A percentile compares a stretch with the other conserved stretches of the same genome.
phyloP scores from a whole-genome alignment of 2,113 vertebrate species.

The Xiphophorus couchianus region DNA sequence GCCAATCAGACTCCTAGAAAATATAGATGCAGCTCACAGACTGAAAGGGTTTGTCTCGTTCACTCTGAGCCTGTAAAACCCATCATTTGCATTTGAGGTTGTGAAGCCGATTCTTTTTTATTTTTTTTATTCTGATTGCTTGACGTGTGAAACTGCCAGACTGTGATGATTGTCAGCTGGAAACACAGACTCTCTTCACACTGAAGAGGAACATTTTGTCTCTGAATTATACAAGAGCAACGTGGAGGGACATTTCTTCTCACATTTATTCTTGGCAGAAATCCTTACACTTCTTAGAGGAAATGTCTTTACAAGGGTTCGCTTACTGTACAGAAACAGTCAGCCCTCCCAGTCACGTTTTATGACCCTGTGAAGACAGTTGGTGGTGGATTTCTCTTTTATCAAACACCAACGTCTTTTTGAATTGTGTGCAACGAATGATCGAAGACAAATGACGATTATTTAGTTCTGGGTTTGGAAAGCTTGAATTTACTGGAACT shows the following conservation, averaged over 20 bases:
- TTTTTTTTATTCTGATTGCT: constrained; percentile 25
- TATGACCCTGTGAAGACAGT: not conserved
- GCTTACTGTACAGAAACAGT: not conserved
- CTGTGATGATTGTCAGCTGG: constrained; percentile 55
- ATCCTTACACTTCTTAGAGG: constrained; percentile 1
- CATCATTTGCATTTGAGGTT: constrained; percentile 24
- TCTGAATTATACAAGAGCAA: constrained; percentile 44
- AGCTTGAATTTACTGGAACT: not conserved
- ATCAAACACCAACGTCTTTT: not conserved
- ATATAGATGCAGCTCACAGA: not conserved
- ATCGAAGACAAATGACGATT: not conserved
- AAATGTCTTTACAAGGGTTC: not conserved
- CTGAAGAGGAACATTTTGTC: constrained; percentile 46
- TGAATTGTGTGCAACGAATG: not conserved
- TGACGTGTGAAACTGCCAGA: constrained; percentile 30
- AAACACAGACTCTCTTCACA: constrained; percentile 39
- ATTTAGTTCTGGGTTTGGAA: not conserved
- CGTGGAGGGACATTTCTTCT: constrained; percentile 5
- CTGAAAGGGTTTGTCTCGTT: not conserved
- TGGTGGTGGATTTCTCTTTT: not conserved
- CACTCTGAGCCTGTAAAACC: constrained; percentile 12
- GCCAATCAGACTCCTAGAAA: not conserved
- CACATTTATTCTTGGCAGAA: constrained; percentile 4
- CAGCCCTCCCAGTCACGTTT: not conserved
- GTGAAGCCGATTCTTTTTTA: constrained; percentile 7